A percentile compares a stretch with the other conserved stretches of the same genome.
These are phyloP conservation scores for Sycophila texana DNA, from an alignment of 2,888 invertebrate species.

Conservation along the genomic window DNA sequence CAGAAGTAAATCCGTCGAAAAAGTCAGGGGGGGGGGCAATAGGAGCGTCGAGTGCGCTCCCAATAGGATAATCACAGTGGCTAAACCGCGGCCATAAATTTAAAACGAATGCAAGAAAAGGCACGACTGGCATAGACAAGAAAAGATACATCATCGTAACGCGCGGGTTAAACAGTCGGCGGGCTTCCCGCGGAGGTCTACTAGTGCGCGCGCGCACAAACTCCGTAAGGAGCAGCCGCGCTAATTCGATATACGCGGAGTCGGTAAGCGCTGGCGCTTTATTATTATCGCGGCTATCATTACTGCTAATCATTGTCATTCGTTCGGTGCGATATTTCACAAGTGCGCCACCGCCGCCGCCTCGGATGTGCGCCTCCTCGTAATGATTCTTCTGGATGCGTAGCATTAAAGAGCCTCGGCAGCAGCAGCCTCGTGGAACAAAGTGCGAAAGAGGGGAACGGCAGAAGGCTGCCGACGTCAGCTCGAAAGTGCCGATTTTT, in stretches of 20 bases:
- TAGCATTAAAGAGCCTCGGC: constrained; percentile 28
- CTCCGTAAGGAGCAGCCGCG: neutral
- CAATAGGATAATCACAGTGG: constrained; percentile 14
- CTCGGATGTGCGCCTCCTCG: neutral
- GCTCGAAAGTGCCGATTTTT: constrained; percentile 20
- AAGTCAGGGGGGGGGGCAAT: neutral
- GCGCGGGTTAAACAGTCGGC: constrained; percentile 39
- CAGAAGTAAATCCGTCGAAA: neutral
- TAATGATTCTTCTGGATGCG: constrained; percentile 7
- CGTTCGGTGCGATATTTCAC: constrained; percentile 44
- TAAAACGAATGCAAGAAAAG: constrained; percentile 16
- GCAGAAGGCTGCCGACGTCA: neutral
- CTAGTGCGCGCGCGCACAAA: too few species aligned
- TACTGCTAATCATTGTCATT: constrained; percentile 51
- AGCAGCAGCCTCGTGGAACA: constrained; percentile 7
- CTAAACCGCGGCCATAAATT: constrained; percentile 20
- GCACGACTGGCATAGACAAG: constrained; percentile 16
- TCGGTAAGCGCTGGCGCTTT: constrained; percentile 18
- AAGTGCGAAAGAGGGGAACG: constrained; percentile 23
- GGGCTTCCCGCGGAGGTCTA: too few species aligned
- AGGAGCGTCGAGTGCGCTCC: neutral
- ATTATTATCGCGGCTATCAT: constrained; percentile 48
- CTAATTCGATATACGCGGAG: neutral
- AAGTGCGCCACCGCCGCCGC: neutral
- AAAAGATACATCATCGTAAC: constrained; percentile 47